Evolutionary conservation across 2,797 vertebrate genomes (phyloP).

Genomic region (Nyctibius grandis): DNA sequence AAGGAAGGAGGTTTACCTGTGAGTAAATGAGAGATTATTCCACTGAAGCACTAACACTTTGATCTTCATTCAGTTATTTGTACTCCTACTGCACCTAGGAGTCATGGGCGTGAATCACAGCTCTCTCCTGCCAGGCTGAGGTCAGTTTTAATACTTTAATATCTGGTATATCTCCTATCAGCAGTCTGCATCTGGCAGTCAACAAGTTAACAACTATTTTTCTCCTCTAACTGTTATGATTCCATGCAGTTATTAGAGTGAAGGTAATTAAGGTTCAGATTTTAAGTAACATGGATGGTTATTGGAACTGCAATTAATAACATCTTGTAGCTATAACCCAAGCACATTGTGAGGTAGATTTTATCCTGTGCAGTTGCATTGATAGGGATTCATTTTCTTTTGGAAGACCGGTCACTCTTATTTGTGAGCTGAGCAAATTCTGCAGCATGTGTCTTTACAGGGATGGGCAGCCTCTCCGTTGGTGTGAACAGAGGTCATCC

Average conservation of each 20-base stretch:
- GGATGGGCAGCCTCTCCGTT: neutral
- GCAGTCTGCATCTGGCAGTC: conserved; percentile 33
- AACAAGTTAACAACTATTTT: conserved; percentile 37
- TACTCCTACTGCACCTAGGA: neutral
- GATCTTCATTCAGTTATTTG: conserved; percentile 5
- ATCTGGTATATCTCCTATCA: conserved; percentile 35
- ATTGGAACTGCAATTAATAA: conserved; percentile 1
- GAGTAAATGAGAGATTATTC: neutral
- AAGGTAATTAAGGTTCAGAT: conserved; percentile 35
- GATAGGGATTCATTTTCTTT: neutral
- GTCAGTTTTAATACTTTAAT: conserved; percentile 28
- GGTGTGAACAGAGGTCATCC: neutral
- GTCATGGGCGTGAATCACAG: neutral
- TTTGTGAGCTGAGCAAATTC: neutral
- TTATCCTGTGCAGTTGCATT: neutral
- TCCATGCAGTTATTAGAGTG: neutral
- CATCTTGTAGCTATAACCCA: neutral
- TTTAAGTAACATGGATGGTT: neutral
- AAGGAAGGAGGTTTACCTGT: neutral
- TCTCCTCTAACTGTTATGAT: conserved; percentile 15
- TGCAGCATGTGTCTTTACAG: neutral
- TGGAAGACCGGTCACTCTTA: neutral
- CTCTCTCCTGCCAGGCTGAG: conserved; percentile 9
- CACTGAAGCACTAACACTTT: conserved; percentile 13
- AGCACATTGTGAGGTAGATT: conserved; percentile 25